Percentiles rank a stretch among this genome's conserved stretches.
phyloP scores from a whole-genome alignment of 2,888 invertebrate species.

The Hirtodrosophila confusa region DNA sequence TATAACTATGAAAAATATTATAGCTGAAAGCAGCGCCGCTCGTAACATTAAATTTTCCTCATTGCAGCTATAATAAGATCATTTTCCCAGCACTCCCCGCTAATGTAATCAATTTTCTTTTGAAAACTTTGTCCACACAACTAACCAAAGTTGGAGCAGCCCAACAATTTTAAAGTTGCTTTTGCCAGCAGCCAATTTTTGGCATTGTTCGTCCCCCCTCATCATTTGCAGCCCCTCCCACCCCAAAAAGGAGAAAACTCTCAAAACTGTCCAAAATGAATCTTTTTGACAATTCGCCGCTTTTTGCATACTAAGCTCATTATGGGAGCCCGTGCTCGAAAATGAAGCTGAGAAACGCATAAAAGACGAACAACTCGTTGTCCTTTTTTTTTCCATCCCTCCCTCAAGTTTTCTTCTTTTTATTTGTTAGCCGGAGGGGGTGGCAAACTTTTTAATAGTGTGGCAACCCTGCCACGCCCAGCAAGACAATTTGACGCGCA shows the following conservation, averaged over 20 bases:
- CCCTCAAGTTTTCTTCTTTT: slow-evolving; percentile 9
- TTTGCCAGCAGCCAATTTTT: slow-evolving; percentile 56
- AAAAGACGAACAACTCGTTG: slow-evolving; percentile 61
- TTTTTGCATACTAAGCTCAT: slow-evolving; percentile 79
- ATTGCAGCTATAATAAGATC: slow-evolving; percentile 32
- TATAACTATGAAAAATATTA: background rate
- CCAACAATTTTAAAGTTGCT: slow-evolving; percentile 45
- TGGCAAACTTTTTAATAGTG: slow-evolving; percentile 72
- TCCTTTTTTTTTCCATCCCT: slow-evolving; percentile 21
- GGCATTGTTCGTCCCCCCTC: slow-evolving; percentile 53
- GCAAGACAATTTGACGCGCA: slow-evolving; percentile 62
- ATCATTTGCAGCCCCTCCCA: slow-evolving; percentile 4
- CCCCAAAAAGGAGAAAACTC: slow-evolving; percentile 23
- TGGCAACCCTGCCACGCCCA: slow-evolving; percentile 20
- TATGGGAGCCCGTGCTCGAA: slow-evolving; percentile 42
- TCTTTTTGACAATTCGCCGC: slow-evolving; percentile 73
- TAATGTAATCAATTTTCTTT: slow-evolving; percentile 73
- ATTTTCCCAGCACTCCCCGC: slow-evolving; percentile 19
- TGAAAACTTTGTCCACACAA: slow-evolving; percentile 58
- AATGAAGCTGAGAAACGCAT: slow-evolving; percentile 16
- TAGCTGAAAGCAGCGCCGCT: slow-evolving; percentile 35
- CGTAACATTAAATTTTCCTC: slow-evolving; percentile 17
- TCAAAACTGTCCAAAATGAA: slow-evolving; percentile 69
- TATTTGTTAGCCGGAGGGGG: slow-evolving; percentile 27
- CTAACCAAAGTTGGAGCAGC: slow-evolving; percentile 45